Percentiles rank a stretch among this genome's conserved stretches.
phyloP scores from a whole-genome alignment of 2,797 vertebrate species.

The Corythornis leucogaster region DNA sequence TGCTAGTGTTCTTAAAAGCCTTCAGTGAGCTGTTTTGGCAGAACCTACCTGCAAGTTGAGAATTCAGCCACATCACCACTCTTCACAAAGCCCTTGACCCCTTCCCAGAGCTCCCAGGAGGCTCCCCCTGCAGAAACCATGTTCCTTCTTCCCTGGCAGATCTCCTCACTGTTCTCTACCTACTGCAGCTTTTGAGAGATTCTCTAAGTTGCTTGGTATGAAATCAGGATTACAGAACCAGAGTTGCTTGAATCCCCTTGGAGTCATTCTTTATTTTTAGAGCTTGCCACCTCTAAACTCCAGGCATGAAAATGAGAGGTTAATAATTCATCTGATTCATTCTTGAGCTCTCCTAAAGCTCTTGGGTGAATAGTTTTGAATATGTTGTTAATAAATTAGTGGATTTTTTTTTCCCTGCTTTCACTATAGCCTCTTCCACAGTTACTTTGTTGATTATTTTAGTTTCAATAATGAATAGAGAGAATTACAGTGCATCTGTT shows the following conservation, averaged over 20 bases:
- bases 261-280: background rate
- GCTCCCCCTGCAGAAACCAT: background rate
- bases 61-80: background rate
- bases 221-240: background rate
- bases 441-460: background rate
- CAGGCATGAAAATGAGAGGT: background rate
- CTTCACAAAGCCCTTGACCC: background rate
- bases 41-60: background rate
- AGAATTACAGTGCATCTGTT: background rate
- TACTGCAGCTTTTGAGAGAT: background rate
- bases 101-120: background rate
- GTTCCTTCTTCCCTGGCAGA: background rate
- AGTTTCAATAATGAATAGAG: no score
- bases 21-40: background rate
- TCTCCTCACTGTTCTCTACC: background rate
- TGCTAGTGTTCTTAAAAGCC: background rate
- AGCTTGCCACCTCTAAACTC: background rate
- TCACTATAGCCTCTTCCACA: background rate
- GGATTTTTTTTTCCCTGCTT: background rate
- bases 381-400: background rate
- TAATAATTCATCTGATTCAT: background rate
- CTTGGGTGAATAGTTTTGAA: background rate
- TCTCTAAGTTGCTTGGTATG: background rate
- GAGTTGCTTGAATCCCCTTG: background rate
- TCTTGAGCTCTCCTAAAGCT: background rate